Percentiles rank a stretch among this genome's conserved stretches.
phyloP scores from a whole-genome alignment of 2,797 vertebrate species.

The Sandelia bainsii region DNA sequence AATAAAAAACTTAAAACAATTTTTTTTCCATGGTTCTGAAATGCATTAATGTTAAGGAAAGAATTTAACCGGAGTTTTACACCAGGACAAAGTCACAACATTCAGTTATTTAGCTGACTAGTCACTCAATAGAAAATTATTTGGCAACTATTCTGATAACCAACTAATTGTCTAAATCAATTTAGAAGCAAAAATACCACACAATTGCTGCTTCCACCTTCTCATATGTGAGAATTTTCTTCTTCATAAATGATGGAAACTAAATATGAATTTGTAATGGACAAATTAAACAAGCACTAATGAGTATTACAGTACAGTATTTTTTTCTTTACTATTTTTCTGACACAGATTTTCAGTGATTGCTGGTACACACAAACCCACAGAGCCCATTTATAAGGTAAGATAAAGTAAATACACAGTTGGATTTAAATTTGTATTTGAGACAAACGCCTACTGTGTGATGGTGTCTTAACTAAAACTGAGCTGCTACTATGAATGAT shows the following conservation, averaged over 20 bases:
- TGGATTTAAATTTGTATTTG: not conserved
- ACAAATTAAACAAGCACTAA: too few relatives aligned
- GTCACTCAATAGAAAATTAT: too few relatives aligned
- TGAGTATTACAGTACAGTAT: too few relatives aligned
- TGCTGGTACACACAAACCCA: not conserved
- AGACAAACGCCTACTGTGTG: not conserved
- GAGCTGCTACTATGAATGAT: not conserved
- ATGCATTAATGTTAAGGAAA: not conserved
- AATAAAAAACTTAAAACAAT: not conserved
- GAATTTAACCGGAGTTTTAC: not conserved
- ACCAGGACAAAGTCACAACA: not conserved
- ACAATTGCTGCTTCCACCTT: not conserved
- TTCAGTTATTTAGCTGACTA: too few relatives aligned
- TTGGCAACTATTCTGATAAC: too few relatives aligned
- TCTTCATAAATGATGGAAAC: not conserved
- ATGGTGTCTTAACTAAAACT: not conserved
- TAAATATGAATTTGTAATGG: too few relatives aligned
- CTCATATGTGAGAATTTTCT: not conserved
- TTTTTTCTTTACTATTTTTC: not conserved
- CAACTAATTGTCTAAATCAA: too few relatives aligned
- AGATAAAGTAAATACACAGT: not conserved
- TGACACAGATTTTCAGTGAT: not conserved
- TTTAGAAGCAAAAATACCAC: too few relatives aligned
- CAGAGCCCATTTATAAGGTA: not conserved
- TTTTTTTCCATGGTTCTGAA: not conserved